Percentiles rank a stretch among this genome's conserved stretches.
Evolutionary conservation across 2,113 vertebrate species (phyloP).

Genomic region (Ciconia boyciana): DNA sequence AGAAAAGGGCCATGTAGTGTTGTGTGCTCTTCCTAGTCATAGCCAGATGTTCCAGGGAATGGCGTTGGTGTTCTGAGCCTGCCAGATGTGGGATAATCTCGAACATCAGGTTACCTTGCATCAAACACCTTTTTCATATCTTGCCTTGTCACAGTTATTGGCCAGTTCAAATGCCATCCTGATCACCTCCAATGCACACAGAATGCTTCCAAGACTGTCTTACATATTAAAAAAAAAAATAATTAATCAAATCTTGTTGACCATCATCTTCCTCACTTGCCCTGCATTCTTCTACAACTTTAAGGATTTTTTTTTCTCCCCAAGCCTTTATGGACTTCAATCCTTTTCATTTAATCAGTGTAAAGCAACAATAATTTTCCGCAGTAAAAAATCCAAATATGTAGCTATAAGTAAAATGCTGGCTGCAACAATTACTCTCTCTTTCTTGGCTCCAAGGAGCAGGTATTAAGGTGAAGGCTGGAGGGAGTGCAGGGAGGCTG

Average conservation of each 20-base stretch:
- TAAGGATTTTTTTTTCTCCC: too few species aligned
- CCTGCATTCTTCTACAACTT: neutral
- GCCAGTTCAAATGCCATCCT: neutral
- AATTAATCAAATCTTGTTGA: neutral
- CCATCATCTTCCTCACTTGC: neutral
- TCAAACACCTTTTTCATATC: fast-evolving
- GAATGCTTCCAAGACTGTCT: neutral
- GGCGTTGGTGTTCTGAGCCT: neutral
- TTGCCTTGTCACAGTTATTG: neutral
- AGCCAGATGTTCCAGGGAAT: neutral
- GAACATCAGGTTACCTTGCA: neutral
- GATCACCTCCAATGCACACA: neutral
- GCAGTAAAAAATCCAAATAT: neutral
- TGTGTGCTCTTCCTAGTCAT: neutral
- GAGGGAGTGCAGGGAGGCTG: neutral
- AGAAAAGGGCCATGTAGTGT: fast-evolving
- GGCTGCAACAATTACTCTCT: neutral
- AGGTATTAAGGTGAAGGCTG: neutral
- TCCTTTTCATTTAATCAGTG: neutral
- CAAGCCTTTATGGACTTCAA: neutral
- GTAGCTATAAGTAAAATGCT: neutral
- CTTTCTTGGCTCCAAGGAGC: neutral
- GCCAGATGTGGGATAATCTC: neutral
- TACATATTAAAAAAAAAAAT: neutral
- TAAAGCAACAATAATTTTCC: neutral